A percentile compares a stretch with the other conserved stretches of the same genome.
Conservation (phyloP, 2,797 vertebrate genomes). For the Diglossa cyanea region DNA sequence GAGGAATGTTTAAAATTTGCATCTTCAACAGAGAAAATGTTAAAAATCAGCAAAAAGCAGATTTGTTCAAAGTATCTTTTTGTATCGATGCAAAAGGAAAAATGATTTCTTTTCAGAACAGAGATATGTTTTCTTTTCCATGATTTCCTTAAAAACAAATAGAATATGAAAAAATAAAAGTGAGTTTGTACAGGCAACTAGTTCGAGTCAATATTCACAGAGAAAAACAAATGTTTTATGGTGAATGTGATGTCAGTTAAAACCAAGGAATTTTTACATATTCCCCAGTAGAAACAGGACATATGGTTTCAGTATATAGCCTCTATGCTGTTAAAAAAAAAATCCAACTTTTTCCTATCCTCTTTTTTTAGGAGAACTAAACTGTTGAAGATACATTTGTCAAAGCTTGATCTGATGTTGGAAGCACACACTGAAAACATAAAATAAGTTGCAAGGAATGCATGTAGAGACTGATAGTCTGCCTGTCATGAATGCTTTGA, state of each 20-base stretch:
- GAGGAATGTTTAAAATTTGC: not conserved
- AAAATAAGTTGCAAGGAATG: not conserved
- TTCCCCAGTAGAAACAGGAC: not conserved
- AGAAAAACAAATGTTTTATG: not conserved
- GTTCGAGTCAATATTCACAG: not conserved
- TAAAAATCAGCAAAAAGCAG: not conserved
- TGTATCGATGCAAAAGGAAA: not conserved
- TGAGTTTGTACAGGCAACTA: not conserved
- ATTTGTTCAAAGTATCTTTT: not conserved
- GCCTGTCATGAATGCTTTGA: not conserved
- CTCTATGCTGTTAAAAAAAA: not conserved
- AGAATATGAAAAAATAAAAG: not conserved
- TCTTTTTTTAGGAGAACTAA: conserved; percentile 22
- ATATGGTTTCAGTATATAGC: conserved; percentile 18
- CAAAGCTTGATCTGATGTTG: conserved; percentile 16
- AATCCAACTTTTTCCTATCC: not conserved
- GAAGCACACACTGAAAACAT: conserved; percentile 14
- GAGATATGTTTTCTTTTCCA: not conserved
- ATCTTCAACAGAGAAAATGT: not conserved
- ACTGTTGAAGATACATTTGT: conserved; percentile 32
- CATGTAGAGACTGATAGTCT: not conserved
- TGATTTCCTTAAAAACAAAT: not conserved
- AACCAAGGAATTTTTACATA: not conserved
- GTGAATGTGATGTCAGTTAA: not conserved
- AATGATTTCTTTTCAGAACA: not conserved